A percentile compares a stretch with the other conserved stretches of the same genome.
phyloP scores from a whole-genome alignment of 1,140 invertebrate species.

The Temnothorax longispinosus region DNA sequence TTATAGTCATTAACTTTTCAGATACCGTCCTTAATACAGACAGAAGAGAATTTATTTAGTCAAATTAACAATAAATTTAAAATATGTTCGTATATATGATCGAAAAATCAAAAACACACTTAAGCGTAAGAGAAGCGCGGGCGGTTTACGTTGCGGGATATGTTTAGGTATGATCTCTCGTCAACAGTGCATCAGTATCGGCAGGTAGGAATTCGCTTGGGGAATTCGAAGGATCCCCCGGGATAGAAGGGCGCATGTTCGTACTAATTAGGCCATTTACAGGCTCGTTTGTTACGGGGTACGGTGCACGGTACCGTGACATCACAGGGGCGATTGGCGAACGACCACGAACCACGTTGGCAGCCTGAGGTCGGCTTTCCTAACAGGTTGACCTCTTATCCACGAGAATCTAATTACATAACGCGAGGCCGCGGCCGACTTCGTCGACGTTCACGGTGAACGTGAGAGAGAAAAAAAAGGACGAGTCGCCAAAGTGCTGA shows the following conservation, averaged over 20 bases:
- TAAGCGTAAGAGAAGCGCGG: not conserved
- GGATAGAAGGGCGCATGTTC: constrained; percentile 49
- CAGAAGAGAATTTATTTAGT: not conserved
- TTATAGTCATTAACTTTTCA: not conserved
- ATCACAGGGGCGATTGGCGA: constrained; percentile 44
- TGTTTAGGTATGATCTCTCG: constrained; percentile 17
- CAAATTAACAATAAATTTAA: not conserved
- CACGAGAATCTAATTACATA: constrained; percentile 72
- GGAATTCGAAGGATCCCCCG: constrained; percentile 53
- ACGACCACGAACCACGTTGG: constrained; percentile 5
- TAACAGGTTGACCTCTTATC: constrained; percentile 67
- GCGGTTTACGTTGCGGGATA: not conserved
- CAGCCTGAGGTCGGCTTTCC: constrained; percentile 47
- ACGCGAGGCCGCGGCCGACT: not conserved
- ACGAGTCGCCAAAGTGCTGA: not conserved
- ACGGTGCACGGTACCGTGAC: constrained; percentile 29
- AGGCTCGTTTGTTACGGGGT: constrained; percentile 64
- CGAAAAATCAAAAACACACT: not conserved
- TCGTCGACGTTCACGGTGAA: not conserved
- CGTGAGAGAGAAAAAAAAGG: constrained; percentile 4
- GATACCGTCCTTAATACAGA: no score
- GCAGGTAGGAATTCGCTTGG: constrained; percentile 36
- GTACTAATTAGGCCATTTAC: constrained; percentile 72
- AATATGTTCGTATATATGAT: no score
- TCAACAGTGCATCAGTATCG: not conserved